Percentiles rank a stretch among this genome's conserved stretches.
phyloP scores from a whole-genome alignment of 2,113 vertebrate genomes.

The Tringa solitaria region DNA sequence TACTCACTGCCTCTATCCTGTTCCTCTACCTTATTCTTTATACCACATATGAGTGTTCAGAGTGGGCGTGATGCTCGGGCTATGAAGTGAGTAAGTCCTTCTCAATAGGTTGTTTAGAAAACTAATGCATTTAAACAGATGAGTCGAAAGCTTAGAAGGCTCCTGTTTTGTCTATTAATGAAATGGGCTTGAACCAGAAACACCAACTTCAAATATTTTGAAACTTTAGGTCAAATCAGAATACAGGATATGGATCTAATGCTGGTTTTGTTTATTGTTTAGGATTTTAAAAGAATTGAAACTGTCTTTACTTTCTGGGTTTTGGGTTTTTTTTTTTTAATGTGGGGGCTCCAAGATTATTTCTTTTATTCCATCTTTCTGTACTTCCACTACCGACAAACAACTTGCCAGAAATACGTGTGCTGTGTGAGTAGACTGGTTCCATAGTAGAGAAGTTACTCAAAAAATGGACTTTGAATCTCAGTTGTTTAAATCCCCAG shows the following conservation, averaged over 20 bases:
- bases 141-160: not conserved
- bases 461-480: constrained; percentile 24
- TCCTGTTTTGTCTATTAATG: not conserved
- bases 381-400: not conserved
- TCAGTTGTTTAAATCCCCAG: constrained; percentile 17
- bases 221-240: not conserved
- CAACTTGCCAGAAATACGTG: not conserved
- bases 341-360: not conserved
- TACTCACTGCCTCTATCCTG: not conserved
- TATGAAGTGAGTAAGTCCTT: not conserved
- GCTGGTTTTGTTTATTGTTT: not conserved
- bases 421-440: not conserved
- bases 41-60: fast-evolving
- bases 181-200: not conserved
- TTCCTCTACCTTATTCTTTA: not conserved
- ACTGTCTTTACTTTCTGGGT: not conserved
- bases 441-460: constrained; percentile 17
- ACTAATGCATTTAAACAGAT: not conserved
- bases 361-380: not conserved
- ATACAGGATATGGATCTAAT: not conserved
- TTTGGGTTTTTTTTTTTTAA: not conserved
- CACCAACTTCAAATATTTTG: not conserved
- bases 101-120: not conserved
- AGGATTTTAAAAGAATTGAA: not conserved
- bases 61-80: not conserved